Base-by-base conservation (phyloP, 2,888 invertebrate species). In the Chymomyza fuscimana region DNA sequence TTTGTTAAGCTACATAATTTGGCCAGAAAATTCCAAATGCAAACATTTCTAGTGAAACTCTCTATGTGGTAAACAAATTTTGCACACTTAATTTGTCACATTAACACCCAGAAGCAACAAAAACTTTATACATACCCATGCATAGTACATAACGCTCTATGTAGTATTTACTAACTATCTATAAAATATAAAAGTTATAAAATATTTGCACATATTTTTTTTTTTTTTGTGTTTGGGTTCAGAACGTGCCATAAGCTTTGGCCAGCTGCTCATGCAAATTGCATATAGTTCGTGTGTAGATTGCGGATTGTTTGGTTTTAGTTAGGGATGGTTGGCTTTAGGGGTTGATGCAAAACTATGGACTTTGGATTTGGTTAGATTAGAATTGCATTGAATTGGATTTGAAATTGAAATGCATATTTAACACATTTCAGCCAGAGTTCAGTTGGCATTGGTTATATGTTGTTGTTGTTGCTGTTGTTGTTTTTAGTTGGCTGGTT, bases 371-470 rank as follows among this genome's bases (percentile, higher is more conserved):
- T 86, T 83, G 87, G 74, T 82, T 80, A 46, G 40, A 83, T 87
- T 83, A 79, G 88, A 87, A 87, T 83, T 67, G 72, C 82, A 83
- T 79, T 66, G 74, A 84, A 83, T 83, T 87, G 83, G 83, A 83
- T 87, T 83, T 87, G 77, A 79, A 79, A 81, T 81, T 83, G 82
- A 87, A 36, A 60, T 54, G 54, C 87, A 83, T 83, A 83, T 83
- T 83, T 77, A 87, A 83, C 84, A 87, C 88, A 73, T 80, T 80
- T 72, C 12, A 63, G 77, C 4, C 16, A 63, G 51, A 54, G 52
- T 15, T n/a, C 52, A 54, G 52, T 46, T 46, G 52, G 19, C 16
- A 19, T 54, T 54, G 52, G 16, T 9, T 19, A 19, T 54, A 54
- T 54, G 19, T n/a, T 52, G 7, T 52, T 22, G 7, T 54, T 54